These are phyloP conservation scores for Avahi laniger DNA, from an alignment of 2,797 vertebrate genomes.

Conservation along the genomic window DNA sequence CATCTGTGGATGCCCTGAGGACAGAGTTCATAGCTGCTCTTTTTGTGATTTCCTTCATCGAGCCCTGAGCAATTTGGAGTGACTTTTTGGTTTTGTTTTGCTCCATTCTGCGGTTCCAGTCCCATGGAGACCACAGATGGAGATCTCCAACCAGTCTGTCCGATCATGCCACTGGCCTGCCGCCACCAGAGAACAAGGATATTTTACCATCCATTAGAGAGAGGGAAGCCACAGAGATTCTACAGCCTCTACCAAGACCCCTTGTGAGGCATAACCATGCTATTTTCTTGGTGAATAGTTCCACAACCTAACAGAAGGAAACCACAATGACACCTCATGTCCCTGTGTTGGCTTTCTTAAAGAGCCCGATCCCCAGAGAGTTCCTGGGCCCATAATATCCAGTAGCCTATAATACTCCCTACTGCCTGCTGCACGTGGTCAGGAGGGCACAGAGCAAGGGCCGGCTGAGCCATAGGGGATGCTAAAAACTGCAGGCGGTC, in stretches of 20 bases:
- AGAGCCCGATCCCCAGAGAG: neutral
- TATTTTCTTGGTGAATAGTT: neutral
- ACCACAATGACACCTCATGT: neutral
- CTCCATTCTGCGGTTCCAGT: neutral
- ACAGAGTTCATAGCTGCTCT: neutral
- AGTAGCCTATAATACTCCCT: too few relatives aligned
- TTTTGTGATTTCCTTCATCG: neutral
- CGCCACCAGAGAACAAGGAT: neutral
- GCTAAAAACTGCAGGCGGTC: neutral
- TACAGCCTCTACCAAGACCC: neutral
- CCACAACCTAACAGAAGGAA: neutral
- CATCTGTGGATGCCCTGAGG: neutral
- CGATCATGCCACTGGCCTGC: neutral
- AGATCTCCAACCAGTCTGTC: neutral
- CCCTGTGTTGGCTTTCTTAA: neutral
- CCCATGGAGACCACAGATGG: neutral
- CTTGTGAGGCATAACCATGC: neutral
- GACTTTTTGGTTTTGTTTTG: neutral
- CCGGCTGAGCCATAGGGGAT: neutral
- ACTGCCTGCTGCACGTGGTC: neutral
- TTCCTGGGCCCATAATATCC: too few relatives aligned
- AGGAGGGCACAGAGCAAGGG: neutral
- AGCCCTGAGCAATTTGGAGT: neutral
- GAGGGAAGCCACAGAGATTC: neutral
- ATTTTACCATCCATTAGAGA: neutral